Base-by-base conservation (phyloP, 2,113 vertebrate genomes). In the Grantiella picta region DNA sequence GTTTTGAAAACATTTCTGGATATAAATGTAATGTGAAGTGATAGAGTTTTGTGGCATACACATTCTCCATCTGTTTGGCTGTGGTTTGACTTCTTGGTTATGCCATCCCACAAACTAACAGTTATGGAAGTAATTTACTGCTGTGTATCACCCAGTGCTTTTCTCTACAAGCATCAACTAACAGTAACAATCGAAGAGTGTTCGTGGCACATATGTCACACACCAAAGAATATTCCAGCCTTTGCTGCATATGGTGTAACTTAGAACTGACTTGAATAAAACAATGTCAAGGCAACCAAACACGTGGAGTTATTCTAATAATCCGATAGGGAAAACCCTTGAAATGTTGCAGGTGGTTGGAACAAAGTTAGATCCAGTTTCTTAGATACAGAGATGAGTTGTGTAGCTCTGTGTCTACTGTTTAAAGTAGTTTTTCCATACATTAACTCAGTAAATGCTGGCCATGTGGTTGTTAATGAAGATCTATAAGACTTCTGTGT, bases 91-190 rank as follows among this genome's bases (percentile, higher is more conserved):
- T 82, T 88, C 57, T 93, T 52, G 79, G 52, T 80, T 92, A 36
- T 94, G 87, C 90, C 92, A 93, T 95, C 94, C 92, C 92, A 81
- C 91, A 89, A 23, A 40, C 76, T 92, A 76, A 81, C 52, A 88
- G 60, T 80, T 87, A 66, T 96, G 84, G 38, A 88, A 93, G 71
- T 83, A 61, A 88, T 86, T 92, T 92, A 88, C 79, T 94, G 90
- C 78, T 78, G 25, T 2, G 0, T 63, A 75, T 94, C 88, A 94
- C 5, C 31, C 71, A 52, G 57, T 85, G 59, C 78, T 90, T 91
- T 89, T 73, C 73, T 77, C 63, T 91, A 12, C 56, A 71, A 78
- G 40, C 36, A 60, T 64, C 93, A 59, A 20, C 85, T 93, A 86
- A 69, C 18, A 69, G 53, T 73, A 90, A 85, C 54, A 77, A 69